Evolutionary conservation across 2,797 vertebrate genomes (phyloP).

Genomic region (Anomalospiza imberbis): DNA sequence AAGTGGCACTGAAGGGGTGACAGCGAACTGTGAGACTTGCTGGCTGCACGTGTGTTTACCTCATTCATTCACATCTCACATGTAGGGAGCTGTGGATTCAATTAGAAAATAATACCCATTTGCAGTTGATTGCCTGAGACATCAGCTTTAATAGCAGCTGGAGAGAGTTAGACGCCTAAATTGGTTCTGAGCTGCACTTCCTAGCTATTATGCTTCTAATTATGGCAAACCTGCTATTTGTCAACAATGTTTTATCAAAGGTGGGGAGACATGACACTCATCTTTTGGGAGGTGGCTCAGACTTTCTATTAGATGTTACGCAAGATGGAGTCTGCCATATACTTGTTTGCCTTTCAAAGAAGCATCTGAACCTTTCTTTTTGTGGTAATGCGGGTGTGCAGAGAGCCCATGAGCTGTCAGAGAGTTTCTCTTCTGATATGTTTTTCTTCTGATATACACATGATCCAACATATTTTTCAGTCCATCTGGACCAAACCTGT

Average conservation of each 20-base stretch:
- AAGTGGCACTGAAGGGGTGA: not conserved
- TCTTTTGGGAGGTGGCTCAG: slow-evolving; percentile 39
- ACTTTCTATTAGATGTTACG: slow-evolving; percentile 60
- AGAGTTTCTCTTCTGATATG: not conserved
- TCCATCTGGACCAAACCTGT: not conserved
- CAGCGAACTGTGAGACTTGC: not conserved
- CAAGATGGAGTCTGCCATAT: not conserved
- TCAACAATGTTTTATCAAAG: slow-evolving; percentile 64
- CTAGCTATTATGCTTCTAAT: slow-evolving; percentile 60
- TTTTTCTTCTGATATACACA: not conserved
- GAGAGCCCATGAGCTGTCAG: not conserved
- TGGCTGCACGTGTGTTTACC: slow-evolving; percentile 50
- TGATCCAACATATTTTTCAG: not conserved
- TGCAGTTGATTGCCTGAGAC: slow-evolving; percentile 58
- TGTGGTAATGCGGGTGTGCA: not conserved
- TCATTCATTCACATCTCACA: slow-evolving; percentile 48
- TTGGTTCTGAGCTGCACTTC: slow-evolving; percentile 42
- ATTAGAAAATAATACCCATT: slow-evolving; percentile 60
- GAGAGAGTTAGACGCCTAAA: slow-evolving; percentile 57
- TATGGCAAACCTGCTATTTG: slow-evolving; percentile 60
- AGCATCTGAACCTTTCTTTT: not conserved
- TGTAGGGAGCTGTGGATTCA: slow-evolving; percentile 51
- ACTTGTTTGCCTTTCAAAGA: slow-evolving; percentile 51
- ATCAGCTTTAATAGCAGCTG: slow-evolving; percentile 64
- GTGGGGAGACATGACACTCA: slow-evolving; percentile 48